Conservation (phyloP, 2,797 vertebrate species). For the Rhinichthys osculus region DNA sequence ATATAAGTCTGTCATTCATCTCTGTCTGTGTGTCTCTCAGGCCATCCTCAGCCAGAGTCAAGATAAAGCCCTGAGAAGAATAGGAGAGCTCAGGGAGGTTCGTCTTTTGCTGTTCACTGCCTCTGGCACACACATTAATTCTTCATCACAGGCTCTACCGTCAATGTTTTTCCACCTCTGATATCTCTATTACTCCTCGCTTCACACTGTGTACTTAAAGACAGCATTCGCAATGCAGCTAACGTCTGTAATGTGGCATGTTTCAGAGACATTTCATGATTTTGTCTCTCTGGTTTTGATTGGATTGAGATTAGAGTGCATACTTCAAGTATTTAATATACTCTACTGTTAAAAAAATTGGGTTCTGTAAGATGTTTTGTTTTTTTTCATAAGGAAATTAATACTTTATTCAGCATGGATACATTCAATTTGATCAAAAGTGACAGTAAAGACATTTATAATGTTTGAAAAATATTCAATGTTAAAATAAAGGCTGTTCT, state of each 20-base stretch:
- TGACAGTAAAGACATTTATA: not conserved
- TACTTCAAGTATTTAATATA: not conserved
- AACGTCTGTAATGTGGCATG: not conserved
- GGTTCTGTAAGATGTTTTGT: too few relatives aligned
- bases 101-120: not conserved
- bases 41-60: constrained; percentile 95
- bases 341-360: not conserved
- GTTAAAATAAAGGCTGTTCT: not conserved
- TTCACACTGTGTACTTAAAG: not conserved
- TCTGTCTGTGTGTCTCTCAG: constrained; percentile 70
- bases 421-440: not conserved
- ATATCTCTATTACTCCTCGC: not conserved
- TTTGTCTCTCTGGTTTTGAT: not conserved
- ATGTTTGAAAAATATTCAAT: not conserved
- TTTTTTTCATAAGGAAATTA: not conserved
- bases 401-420: not conserved
- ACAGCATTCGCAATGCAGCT: not conserved
- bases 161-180: not conserved
- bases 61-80: constrained; percentile 94
- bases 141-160: not conserved
- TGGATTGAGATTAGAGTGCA: not conserved
- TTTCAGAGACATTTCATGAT: not conserved
- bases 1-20: not conserved
- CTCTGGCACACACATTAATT: constrained; percentile 6
- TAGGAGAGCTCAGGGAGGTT: constrained; percentile 95